These are phyloP conservation scores for Catharus fuscescens DNA, from an alignment of 2,113 vertebrate species.

Conservation along the genomic window DNA sequence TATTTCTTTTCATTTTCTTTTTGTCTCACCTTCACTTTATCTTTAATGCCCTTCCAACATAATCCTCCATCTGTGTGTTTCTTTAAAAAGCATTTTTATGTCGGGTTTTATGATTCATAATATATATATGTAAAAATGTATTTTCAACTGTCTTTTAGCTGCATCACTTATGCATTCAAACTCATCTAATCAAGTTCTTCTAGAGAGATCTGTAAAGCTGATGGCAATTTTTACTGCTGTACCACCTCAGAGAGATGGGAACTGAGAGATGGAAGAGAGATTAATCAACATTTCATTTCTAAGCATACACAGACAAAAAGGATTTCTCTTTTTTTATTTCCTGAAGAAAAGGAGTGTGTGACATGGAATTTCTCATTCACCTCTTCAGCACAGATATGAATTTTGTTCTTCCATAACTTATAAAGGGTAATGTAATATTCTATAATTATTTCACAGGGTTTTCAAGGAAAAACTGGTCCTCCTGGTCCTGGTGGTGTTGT, in stretches of 20 bases:
- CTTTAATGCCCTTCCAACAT: background rate
- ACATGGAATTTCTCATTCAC: background rate
- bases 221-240: background rate
- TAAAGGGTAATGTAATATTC: background rate
- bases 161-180: background rate
- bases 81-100: background rate
- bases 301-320: background rate
- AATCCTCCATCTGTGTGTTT: background rate
- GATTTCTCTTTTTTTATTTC: background rate
- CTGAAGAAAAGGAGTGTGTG: background rate
- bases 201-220: background rate
- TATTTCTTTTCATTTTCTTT: background rate
- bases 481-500: conserved; percentile 97
- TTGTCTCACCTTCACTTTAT: background rate
- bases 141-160: conserved; percentile 21
- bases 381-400: background rate
- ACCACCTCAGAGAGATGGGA: background rate
- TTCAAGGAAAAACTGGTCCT: conserved; percentile 98
- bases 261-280: background rate
- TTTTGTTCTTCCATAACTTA: background rate
- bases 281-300: conserved; percentile 23
- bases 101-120: background rate
- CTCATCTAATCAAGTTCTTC: background rate
- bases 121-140: background rate
- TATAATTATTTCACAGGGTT: conserved; percentile 82